These are phyloP conservation scores for Protobothrops flavoviridis DNA, from an alignment of 2,113 vertebrate genomes.

Conservation along the genomic window DNA sequence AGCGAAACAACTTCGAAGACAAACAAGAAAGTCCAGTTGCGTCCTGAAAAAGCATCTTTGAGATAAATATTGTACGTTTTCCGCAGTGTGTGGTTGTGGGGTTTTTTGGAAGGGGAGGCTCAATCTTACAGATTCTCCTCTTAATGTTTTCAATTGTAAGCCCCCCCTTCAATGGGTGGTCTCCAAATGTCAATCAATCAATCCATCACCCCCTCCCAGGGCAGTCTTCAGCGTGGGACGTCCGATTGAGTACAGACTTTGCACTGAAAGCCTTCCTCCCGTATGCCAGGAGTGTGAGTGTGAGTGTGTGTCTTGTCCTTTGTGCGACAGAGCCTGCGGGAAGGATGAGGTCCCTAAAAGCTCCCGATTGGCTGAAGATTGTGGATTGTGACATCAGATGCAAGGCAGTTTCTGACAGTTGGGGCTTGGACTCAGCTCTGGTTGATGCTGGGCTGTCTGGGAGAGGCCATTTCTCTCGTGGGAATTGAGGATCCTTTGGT, in stretches of 20 bases:
- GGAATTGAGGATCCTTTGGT: neutral
- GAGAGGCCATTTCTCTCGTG: neutral
- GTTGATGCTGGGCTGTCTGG: neutral
- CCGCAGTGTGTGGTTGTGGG: neutral
- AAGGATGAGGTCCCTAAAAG: neutral
- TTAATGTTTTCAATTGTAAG: neutral
- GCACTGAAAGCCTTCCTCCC: no score
- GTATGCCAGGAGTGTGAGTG: neutral
- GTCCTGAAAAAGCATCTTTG: no score
- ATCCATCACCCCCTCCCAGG: no score
- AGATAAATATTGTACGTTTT: neutral
- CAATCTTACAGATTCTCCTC: neutral
- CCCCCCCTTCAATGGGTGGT: neutral
- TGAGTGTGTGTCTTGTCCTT: neutral
- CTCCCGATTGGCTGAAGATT: neutral
- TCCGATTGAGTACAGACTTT: no score
- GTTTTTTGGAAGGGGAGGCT: neutral
- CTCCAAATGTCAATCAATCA: neutral
- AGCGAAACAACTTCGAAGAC: no score
- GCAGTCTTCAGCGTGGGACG: no score
- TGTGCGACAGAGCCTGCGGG: neutral
- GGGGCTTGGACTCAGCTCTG: neutral
- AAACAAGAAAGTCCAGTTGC: no score
- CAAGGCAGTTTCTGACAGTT: neutral
- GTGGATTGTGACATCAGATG: conserved; percentile 15